These are phyloP conservation scores for Pelobates fuscus DNA, from an alignment of 2,113 vertebrate species.

Conservation along the genomic window DNA sequence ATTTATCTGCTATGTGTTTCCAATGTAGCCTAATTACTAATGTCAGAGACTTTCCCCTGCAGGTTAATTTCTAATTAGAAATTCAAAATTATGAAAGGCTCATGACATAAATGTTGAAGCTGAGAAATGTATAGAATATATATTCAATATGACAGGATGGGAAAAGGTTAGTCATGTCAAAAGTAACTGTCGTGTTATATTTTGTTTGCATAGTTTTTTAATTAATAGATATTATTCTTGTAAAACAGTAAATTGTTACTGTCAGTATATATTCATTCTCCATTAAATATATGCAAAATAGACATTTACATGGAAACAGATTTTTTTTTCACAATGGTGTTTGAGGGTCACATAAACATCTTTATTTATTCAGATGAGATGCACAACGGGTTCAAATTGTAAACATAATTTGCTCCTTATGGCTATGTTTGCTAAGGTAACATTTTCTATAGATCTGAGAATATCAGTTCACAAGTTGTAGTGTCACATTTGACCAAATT, in stretches of 20 bases:
- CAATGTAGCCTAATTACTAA: slow-evolving; percentile 19
- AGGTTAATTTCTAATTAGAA: slow-evolving; percentile 34
- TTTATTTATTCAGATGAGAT: no score
- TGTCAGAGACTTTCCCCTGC: slow-evolving; percentile 25
- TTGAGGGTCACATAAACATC: no score
- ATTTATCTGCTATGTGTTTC: slow-evolving; percentile 14
- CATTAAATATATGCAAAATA: background rate
- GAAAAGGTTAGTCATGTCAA: slow-evolving; percentile 7
- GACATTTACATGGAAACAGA: no score
- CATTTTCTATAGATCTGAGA: no score
- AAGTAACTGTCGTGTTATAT: background rate
- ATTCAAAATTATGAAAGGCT: slow-evolving; percentile 30
- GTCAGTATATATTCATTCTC: slow-evolving; percentile 18
- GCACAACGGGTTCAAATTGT: no score
- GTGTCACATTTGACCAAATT: no score
- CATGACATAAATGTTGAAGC: slow-evolving; percentile 15
- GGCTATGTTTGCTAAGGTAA: no score
- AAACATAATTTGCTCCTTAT: no score
- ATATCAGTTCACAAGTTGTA: no score
- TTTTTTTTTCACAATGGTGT: no score
- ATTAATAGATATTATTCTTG: slow-evolving; percentile 1
- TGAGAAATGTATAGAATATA: background rate
- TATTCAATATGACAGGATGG: slow-evolving; percentile 24
- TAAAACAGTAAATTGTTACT: background rate
- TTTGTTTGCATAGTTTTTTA: background rate